Evolutionary conservation across 2,797 vertebrate genomes (phyloP).

Genomic region (Danio jaintianensis): DNA sequence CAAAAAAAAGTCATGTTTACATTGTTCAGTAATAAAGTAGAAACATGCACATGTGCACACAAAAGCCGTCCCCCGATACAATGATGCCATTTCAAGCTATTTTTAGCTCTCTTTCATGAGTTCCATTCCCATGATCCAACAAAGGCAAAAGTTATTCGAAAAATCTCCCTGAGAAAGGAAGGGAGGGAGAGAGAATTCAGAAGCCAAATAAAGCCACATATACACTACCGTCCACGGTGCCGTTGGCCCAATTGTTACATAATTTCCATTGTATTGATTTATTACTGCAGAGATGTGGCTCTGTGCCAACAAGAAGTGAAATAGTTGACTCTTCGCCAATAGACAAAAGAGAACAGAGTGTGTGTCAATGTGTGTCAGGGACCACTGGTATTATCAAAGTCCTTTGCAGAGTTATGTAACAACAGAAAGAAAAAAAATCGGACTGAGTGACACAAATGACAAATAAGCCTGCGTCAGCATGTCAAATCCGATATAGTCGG

Average conservation of each 20-base stretch:
- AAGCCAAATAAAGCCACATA: slow-evolving; percentile 45
- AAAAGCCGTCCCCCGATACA: neutral
- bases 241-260: slow-evolving; percentile 64
- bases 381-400: slow-evolving; percentile 58
- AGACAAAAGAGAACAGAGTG: slow-evolving; percentile 23
- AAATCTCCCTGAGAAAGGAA: slow-evolving; percentile 61
- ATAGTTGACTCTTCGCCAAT: slow-evolving; percentile 65
- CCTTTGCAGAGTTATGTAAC: slow-evolving; percentile 67
- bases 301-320: slow-evolving; percentile 63
- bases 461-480: neutral
- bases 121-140: slow-evolving; percentile 31
- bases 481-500: neutral
- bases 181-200: slow-evolving; percentile 52
- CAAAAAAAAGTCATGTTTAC: slow-evolving; percentile 38
- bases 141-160: slow-evolving; percentile 15
- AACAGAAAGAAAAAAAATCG: slow-evolving; percentile 29
- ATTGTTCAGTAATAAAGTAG: slow-evolving; percentile 32
- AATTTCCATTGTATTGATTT: slow-evolving; percentile 74
- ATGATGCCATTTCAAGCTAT: neutral
- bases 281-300: slow-evolving; percentile 70
- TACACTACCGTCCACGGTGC: slow-evolving; percentile 56
- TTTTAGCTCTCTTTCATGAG: slow-evolving; percentile 9
- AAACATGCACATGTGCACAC: slow-evolving; percentile 18
- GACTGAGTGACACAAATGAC: neutral
- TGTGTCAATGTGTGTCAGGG: slow-evolving; percentile 64